phyloP scores from a whole-genome alignment of 2,797 vertebrate species.

The Catharus ustulatus region DNA sequence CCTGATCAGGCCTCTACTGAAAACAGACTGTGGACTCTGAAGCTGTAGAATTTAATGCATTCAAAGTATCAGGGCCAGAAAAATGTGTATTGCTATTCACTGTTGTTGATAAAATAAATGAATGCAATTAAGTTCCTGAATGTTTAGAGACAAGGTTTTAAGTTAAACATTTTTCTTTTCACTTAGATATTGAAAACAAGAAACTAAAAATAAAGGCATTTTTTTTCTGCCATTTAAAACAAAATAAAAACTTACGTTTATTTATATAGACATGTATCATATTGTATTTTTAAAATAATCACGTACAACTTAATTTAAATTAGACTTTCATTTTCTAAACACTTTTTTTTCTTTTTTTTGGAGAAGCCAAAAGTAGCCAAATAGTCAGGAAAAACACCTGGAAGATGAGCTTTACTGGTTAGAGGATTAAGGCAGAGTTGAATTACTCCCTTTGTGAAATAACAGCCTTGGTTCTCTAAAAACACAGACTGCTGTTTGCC shows the following conservation, averaged over 20 bases:
- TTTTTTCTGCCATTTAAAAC: not conserved
- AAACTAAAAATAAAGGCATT: not conserved
- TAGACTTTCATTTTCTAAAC: not conserved
- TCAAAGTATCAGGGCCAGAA: not conserved
- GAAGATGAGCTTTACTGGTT: slow-evolving; percentile 28
- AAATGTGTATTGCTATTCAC: not conserved
- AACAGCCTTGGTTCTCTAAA: slow-evolving; percentile 54
- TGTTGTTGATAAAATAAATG: not conserved
- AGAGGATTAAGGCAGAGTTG: slow-evolving; percentile 35
- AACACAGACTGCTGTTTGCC: slow-evolving; percentile 63
- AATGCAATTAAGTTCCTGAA: not conserved
- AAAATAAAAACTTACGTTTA: not conserved
- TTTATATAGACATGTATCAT: not conserved
- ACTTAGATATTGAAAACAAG: not conserved
- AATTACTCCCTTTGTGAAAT: slow-evolving; percentile 47
- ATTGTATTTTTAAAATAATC: not conserved
- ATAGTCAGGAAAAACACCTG: slow-evolving; percentile 20
- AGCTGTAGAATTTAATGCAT: not conserved
- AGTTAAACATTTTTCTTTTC: not conserved
- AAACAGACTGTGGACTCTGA: not conserved
- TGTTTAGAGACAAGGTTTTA: not conserved
- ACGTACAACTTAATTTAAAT: not conserved
- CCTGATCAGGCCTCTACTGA: not conserved
- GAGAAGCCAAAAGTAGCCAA: not conserved
- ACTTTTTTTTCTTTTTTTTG: not conserved